Percentiles rank a stretch among this genome's conserved stretches.
Evolutionary conservation across 92 coral and sea anemone species (phyloP).

Genomic region (Porites rus): DNA sequence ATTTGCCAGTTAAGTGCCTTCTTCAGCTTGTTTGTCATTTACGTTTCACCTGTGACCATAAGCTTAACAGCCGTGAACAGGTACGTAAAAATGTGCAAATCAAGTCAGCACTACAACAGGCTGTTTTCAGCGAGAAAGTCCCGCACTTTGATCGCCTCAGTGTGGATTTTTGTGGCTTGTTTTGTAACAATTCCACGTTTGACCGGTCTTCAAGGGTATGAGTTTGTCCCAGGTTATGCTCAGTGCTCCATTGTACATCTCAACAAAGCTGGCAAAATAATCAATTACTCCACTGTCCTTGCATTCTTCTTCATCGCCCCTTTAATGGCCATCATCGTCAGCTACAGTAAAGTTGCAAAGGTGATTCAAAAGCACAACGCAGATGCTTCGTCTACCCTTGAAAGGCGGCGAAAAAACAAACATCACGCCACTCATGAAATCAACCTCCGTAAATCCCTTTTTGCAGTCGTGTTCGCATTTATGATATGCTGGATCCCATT

Average conservation of each 20-base stretch:
- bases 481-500: conserved; percentile 1
- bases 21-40: not conserved
- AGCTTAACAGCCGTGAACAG: conserved; percentile 3
- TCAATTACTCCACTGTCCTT: not conserved
- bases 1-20: not conserved
- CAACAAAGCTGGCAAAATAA: not conserved
- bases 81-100: not conserved
- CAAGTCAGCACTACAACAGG: not conserved
- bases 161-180: not conserved
- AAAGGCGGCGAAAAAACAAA: not conserved
- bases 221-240: conserved; percentile 3
- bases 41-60: conserved; percentile 2
- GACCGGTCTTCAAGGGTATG: not conserved
- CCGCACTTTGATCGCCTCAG: not conserved
- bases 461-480: not conserved
- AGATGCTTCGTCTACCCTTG: not conserved
- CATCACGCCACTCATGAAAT: not conserved
- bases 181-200: not conserved
- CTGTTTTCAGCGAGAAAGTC: not conserved
- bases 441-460: not conserved
- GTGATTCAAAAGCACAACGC: not conserved
- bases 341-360: not conserved
- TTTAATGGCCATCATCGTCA: not conserved
- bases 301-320: not conserved
- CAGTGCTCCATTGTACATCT: not conserved